Percentiles rank a stretch among this genome's conserved stretches.
phyloP scores from a whole-genome alignment of 2,797 vertebrate genomes.

The Bryconaethiops microstoma region DNA sequence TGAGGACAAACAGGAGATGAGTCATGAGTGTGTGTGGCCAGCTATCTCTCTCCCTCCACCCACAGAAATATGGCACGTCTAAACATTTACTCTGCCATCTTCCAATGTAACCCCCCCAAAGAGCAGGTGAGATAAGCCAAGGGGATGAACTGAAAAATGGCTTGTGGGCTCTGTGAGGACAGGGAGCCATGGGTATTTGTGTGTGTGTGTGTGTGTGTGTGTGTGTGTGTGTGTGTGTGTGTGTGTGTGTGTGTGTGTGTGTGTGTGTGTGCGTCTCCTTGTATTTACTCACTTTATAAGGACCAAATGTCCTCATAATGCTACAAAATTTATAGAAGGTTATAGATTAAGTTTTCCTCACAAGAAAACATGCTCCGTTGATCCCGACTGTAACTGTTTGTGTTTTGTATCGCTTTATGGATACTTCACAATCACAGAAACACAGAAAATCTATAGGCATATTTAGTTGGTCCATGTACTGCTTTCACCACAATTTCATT shows the following conservation, averaged over 20 bases:
- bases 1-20: slow-evolving; percentile 48
- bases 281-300: too few relatives aligned
- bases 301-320: too few relatives aligned
- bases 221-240: slow-evolving; percentile 17
- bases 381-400: too few relatives aligned
- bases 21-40: slow-evolving; percentile 29
- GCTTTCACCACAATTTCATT: too few relatives aligned
- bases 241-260: not conserved
- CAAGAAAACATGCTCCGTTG: too few relatives aligned
- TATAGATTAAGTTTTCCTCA: too few relatives aligned
- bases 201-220: slow-evolving; percentile 40
- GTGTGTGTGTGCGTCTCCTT: not conserved
- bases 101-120: slow-evolving; percentile 22
- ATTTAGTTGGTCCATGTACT: too few relatives aligned
- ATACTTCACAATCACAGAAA: too few relatives aligned
- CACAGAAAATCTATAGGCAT: too few relatives aligned
- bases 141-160: slow-evolving; percentile 42
- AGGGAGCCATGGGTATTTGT: slow-evolving; percentile 36
- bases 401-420: too few relatives aligned
- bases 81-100: slow-evolving; percentile 25
- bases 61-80: slow-evolving; percentile 34
- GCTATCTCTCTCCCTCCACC: slow-evolving; percentile 37
- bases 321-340: too few relatives aligned
- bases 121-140: slow-evolving; percentile 40
- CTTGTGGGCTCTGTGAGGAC: slow-evolving; percentile 40